phyloP scores from a whole-genome alignment of 2,113 vertebrate genomes.

The Ranitomeya imitator region DNA sequence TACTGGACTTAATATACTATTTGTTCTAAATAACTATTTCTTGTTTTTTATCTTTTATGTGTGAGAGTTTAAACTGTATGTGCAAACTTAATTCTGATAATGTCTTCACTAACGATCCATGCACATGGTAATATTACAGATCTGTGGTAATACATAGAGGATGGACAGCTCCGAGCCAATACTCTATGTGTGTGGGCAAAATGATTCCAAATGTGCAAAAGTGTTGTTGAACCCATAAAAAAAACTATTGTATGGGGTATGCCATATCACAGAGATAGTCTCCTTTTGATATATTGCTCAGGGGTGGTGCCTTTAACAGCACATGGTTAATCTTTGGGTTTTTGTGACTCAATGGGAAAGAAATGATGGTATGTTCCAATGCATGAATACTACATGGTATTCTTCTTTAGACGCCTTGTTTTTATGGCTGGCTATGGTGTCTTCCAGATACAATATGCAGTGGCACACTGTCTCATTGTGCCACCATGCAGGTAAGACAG shows the following conservation, averaged over 20 bases:
- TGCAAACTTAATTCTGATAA: not conserved
- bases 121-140: not conserved
- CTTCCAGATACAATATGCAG: not conserved
- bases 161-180: not conserved
- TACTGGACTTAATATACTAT: too few relatives aligned
- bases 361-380: not conserved
- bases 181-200: too few relatives aligned
- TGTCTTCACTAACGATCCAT: not conserved
- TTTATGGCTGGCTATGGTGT: not conserved
- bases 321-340: not conserved
- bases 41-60: not conserved
- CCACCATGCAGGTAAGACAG: not conserved
- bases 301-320: not conserved
- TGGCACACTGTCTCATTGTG: not conserved
- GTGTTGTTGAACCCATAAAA: not conserved
- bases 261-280: not conserved
- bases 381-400: not conserved
- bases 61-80: not conserved
- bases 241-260: not conserved
- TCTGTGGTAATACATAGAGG: not conserved
- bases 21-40: too few relatives aligned
- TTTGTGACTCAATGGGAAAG: not conserved
- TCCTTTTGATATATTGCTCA: not conserved
- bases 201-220: not conserved
- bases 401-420: not conserved